phyloP scores from a whole-genome alignment of 2,113 vertebrate species.

The Seriola dumerili region DNA sequence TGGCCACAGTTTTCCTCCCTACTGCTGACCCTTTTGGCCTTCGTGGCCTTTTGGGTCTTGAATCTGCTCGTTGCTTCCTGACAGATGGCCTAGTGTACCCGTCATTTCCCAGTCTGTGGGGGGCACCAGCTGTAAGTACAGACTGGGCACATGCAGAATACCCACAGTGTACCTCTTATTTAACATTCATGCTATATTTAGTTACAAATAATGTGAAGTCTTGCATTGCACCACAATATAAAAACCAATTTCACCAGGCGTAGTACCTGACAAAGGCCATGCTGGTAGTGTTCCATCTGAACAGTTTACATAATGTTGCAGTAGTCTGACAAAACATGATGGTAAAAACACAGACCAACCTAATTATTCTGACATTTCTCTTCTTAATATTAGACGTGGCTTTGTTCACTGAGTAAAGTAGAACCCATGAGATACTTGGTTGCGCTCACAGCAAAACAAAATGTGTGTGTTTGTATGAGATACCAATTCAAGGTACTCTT shows the following conservation, averaged over 20 bases:
- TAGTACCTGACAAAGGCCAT: constrained; percentile 3
- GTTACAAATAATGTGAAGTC: constrained; percentile 22
- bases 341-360: constrained; percentile 18
- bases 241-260: constrained; percentile 33
- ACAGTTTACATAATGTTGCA: constrained; percentile 27
- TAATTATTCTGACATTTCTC: constrained; percentile 43
- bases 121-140: constrained; percentile 58
- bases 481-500: constrained; percentile 46
- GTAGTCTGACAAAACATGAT: constrained; percentile 51
- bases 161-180: background rate
- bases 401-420: constrained; percentile 25
- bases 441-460: constrained; percentile 32
- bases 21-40: constrained; percentile 62
- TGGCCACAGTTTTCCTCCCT: constrained; percentile 40
- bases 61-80: constrained; percentile 55
- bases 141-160: constrained; percentile 17
- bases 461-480: constrained; percentile 37
- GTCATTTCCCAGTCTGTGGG: constrained; percentile 43
- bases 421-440: constrained; percentile 19
- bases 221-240: constrained; percentile 16
- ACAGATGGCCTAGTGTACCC: constrained; percentile 64
- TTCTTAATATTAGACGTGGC: constrained; percentile 27
- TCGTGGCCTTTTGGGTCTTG: constrained; percentile 43
- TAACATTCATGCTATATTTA: constrained; percentile 32
- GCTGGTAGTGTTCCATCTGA: constrained; percentile 15